Evolutionary conservation across 2,797 vertebrate genomes (phyloP).

Genomic region (Geotrypetes seraphini): DNA sequence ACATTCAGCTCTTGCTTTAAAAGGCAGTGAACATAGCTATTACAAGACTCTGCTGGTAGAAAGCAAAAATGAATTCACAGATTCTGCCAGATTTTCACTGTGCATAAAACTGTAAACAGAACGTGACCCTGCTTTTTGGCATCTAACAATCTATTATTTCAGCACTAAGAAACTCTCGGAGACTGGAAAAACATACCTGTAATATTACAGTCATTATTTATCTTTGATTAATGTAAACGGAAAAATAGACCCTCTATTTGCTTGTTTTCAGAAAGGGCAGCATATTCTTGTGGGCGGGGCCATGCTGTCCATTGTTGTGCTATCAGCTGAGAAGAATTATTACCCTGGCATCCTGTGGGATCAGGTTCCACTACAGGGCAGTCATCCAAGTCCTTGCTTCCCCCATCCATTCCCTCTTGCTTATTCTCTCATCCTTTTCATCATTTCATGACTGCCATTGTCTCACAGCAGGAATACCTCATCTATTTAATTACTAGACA

Average conservation of each 20-base stretch:
- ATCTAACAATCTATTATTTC: conserved; percentile 9
- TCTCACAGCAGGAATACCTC: no score
- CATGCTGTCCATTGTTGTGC: conserved; percentile 16
- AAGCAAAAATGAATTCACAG: conserved; percentile 11
- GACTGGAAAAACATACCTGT: conserved; percentile 21
- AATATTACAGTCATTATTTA: conserved; percentile 29
- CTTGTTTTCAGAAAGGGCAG: conserved; percentile 18
- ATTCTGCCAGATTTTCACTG: conserved; percentile 23
- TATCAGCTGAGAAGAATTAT: conserved; percentile 29
- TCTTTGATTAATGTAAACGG: conserved; percentile 22
- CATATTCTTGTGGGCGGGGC: conserved; percentile 11
- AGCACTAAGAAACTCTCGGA: conserved; percentile 7
- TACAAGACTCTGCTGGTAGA: no score
- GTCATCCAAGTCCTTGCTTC: conserved; percentile 11
- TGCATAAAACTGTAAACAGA: not conserved
- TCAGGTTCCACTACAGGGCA: conserved; percentile 21
- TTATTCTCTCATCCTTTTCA: no score
- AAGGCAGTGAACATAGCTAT: no score
- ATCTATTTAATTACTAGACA: no score
- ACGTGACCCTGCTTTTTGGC: conserved; percentile 1
- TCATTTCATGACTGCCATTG: no score
- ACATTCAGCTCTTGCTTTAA: no score
- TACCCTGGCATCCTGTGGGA: conserved; percentile 16
- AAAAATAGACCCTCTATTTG: conserved; percentile 20
- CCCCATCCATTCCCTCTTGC: conserved; percentile 7